Conservation (phyloP, 2,888 invertebrate species). For the Sialis lutaria region DNA sequence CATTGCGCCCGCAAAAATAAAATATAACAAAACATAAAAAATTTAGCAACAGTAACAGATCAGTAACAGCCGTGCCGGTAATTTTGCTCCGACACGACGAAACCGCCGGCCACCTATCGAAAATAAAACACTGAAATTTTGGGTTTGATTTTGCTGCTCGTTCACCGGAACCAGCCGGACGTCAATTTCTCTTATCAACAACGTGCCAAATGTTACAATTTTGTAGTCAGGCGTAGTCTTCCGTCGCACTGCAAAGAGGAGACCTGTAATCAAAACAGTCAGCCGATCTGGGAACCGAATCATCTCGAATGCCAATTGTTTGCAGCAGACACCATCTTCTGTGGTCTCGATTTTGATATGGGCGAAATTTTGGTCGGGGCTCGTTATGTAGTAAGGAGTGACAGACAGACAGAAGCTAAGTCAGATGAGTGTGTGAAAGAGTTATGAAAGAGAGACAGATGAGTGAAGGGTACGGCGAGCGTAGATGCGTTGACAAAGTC, state of each 20-base stretch:
- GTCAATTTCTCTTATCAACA: too few relatives aligned
- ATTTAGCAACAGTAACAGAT: conserved; percentile 15
- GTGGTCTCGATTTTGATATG: not conserved
- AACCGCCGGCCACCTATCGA: not conserved
- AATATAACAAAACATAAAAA: conserved; percentile 15
- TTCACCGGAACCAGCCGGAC: too few relatives aligned
- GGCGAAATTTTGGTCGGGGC: conserved; percentile 1
- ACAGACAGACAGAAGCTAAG: conserved; percentile 1
- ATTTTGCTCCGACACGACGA: conserved; percentile 20
- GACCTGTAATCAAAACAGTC: conserved; percentile 54
- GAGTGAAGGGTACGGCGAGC: conserved; percentile 2
- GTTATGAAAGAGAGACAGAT: conserved; percentile 1
- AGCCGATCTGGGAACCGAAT: conserved; percentile 1
- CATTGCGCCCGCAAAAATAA: conserved; percentile 14
- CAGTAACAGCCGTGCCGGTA: conserved; percentile 27
- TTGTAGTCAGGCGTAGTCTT: too few relatives aligned
- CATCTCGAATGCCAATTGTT: conserved; percentile 8
- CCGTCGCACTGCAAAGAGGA: conserved; percentile 55
- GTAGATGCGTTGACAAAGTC: conserved; percentile 7
- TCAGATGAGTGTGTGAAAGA: not conserved
- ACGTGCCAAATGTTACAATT: too few relatives aligned
- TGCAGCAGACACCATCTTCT: not conserved
- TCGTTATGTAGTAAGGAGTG: conserved; percentile 4
- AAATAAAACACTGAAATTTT: conserved; percentile 3
- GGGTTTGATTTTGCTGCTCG: conserved; percentile 56